A percentile compares a stretch with the other conserved stretches of the same genome.
Conservation (phyloP, 2,797 vertebrate species). For the Sylvia borin region DNA sequence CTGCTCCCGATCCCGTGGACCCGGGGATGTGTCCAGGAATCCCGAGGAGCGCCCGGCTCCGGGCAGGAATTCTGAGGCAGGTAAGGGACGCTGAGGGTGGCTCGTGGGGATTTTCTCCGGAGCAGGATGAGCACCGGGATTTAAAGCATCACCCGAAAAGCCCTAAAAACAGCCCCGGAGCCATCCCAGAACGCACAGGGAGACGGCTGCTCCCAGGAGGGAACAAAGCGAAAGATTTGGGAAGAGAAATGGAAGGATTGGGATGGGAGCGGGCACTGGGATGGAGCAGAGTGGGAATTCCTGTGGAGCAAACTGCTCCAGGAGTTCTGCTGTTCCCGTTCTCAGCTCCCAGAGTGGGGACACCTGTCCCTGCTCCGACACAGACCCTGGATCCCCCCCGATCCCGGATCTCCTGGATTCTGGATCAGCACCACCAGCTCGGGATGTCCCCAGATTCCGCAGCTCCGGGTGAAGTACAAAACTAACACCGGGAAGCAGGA, state of each 20-base stretch:
- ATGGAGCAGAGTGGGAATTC: not conserved
- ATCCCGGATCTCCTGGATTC: not conserved
- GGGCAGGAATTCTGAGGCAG: not conserved
- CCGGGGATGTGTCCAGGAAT: fast-evolving
- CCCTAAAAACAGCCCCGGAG: not conserved
- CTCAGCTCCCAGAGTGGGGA: fast-evolving
- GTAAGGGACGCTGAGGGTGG: not conserved
- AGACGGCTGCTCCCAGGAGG: not conserved
- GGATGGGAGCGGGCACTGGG: fast-evolving
- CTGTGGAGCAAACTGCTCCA: fast-evolving
- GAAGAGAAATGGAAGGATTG: not conserved
- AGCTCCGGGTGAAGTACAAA: not conserved
- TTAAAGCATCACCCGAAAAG: not conserved
- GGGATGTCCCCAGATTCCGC: not conserved
- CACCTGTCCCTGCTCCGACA: not conserved
- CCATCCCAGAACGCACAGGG: not conserved
- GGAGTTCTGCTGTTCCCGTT: not conserved
- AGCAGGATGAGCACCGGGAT: not conserved
- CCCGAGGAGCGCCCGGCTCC: not conserved
- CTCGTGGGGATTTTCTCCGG: fast-evolving
- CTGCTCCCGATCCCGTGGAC: not conserved
- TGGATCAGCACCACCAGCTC: fast-evolving
- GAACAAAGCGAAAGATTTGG: fast-evolving
- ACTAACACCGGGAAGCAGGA: not conserved
- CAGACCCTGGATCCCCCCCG: fast-evolving